Percentiles rank a stretch among this genome's conserved stretches.
These are phyloP conservation scores for Seriola aureovittata DNA, from an alignment of 2,113 vertebrate species.

Conservation along the genomic window DNA sequence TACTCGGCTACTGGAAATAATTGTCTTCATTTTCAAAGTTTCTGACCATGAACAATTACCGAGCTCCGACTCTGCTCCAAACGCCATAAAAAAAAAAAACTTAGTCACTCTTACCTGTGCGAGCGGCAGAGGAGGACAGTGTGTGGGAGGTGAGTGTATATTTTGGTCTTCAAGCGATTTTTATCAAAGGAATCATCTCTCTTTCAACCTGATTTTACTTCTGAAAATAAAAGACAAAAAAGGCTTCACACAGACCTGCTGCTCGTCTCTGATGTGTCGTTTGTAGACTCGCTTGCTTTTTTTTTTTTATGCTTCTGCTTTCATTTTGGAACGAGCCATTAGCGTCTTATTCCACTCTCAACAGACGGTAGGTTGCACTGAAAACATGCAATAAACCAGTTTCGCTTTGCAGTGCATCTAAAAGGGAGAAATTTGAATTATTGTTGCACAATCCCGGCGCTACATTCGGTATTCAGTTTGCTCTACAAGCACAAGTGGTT, in stretches of 20 bases:
- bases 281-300: not conserved
- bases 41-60: constrained; percentile 18
- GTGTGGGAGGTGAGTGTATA: not conserved
- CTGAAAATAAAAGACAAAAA: not conserved
- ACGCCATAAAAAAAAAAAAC: not conserved
- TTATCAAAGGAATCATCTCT: constrained; percentile 36
- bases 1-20: constrained; percentile 27
- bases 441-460: not conserved
- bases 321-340: not conserved
- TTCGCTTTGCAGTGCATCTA: not conserved
- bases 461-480: too few species aligned
- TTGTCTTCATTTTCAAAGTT: constrained; percentile 48
- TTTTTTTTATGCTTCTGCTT: not conserved
- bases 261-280: not conserved
- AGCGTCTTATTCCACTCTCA: not conserved
- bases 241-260: not conserved
- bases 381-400: not conserved
- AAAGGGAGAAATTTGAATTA: not conserved
- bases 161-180: constrained; percentile 17
- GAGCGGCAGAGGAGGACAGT: constrained; percentile 16
- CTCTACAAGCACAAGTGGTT: too few species aligned
- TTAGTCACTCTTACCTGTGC: constrained; percentile 23
- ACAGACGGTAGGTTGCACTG: not conserved
- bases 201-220: constrained; percentile 13
- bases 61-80: not conserved